Evolutionary conservation across 2,888 invertebrate species (phyloP).

Genomic region (Plutella xylostella): DNA sequence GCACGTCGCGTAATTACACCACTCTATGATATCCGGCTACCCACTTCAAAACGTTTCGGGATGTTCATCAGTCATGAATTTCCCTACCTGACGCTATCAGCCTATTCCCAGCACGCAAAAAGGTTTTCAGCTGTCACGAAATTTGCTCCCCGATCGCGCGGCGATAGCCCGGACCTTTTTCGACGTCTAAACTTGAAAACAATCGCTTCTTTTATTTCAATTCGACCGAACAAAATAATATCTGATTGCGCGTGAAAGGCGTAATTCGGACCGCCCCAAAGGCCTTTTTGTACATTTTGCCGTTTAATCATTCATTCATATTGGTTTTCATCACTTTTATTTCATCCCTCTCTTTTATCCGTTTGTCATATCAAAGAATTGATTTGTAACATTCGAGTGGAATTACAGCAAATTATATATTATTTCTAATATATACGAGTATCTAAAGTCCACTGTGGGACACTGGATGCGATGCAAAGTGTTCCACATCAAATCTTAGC

Average conservation of each 20-base stretch:
- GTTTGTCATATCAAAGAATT: no score
- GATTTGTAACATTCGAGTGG: no score
- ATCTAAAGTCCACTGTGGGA: no score
- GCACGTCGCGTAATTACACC: background rate
- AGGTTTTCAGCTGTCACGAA: slow-evolving; percentile 9
- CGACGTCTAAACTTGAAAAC: slow-evolving; percentile 29
- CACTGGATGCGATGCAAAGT: no score
- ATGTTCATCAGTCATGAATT: slow-evolving; percentile 11
- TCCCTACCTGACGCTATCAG: background rate
- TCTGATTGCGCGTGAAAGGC: slow-evolving; percentile 22
- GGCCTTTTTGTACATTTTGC: background rate
- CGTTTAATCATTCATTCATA: slow-evolving; percentile 2
- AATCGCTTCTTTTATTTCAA: slow-evolving; percentile 30
- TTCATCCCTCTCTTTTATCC: no score
- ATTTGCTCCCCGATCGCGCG: slow-evolving; percentile 8
- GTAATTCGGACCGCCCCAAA: background rate
- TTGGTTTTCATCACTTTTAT: no score
- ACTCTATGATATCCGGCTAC: background rate
- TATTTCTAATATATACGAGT: no score
- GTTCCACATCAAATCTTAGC: no score
- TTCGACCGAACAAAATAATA: slow-evolving; percentile 25
- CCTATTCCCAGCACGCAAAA: slow-evolving; percentile 3
- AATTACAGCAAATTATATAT: no score
- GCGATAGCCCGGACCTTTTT: slow-evolving; percentile 23
- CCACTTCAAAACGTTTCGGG: no score